Evolutionary conservation across 2,797 vertebrate genomes (phyloP), one percentile per base, ranked within the genome.

Genomic region (Jordanella pulchra): DNA sequence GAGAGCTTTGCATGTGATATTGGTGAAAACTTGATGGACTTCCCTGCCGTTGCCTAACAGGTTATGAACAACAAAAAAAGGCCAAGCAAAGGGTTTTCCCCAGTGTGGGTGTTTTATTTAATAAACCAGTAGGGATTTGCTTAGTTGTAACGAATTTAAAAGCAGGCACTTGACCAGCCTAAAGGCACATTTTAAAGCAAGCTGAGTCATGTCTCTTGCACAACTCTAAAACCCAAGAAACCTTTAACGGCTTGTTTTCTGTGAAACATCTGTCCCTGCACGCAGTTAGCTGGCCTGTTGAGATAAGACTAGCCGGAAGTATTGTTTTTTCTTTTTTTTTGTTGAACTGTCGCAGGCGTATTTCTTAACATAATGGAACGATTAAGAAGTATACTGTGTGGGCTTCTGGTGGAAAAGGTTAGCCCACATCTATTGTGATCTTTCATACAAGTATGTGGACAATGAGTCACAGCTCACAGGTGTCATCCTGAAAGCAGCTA

Each of bases 391-490:
- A 51, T 54, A 42, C 7, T 48, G 54, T 73, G 88, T 89, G 79
- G 83, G 87, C 39, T 72, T 27, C 4, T 1, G 10, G 30, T 63
- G 58, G 76, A 63, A 69, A 67, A 67, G 0, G 27, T 64, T 12
- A 64, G n/a, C 82, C 73, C 82, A 87, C 86, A 77, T 1, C 23
- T 77, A 39, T 48, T 72, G 76, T 75, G 67, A 55, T 71, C 72
- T 28, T 65, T 66, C 61, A 61, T 6, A 39, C 15, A 35, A 23
- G 5, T 18, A 2, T 30, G 5, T 0, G n/a, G 60, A 63, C 14
- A 65, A 21, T 83, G 88, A 83, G 71, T 89, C 85, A 86, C 30
- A 58, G 72, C 44, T 73, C 64, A 76, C 18, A 63, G 50, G 60
- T 63, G 60, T 30, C 1, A 47, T 5, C 15, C 65, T 30, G 6